These are phyloP conservation scores for Mormyrops attenuatus DNA, from an alignment of 2,797 vertebrate genomes.

Conservation along the genomic window DNA sequence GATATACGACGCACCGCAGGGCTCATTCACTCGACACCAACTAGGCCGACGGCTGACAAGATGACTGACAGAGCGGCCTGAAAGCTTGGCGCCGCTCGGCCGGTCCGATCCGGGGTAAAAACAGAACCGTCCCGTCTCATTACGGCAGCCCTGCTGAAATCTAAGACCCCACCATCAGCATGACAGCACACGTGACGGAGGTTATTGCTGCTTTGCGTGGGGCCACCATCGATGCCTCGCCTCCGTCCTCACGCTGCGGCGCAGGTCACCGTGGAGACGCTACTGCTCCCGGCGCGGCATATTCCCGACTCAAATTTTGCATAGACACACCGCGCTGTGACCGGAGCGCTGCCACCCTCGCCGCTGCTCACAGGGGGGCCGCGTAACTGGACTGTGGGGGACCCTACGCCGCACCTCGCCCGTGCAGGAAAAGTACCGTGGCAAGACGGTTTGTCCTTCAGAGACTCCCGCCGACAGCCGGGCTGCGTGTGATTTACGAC, in stretches of 20 bases:
- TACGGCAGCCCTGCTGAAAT: background rate
- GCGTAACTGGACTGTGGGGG: slow-evolving; percentile 50
- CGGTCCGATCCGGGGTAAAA: background rate
- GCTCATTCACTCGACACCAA: background rate
- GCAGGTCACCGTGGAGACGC: background rate
- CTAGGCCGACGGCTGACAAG: background rate
- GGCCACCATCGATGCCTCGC: background rate
- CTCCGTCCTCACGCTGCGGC: background rate
- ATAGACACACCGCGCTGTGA: slow-evolving; percentile 53
- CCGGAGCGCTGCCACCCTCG: slow-evolving; percentile 19
- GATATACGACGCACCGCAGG: background rate
- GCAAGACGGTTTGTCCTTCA: slow-evolving; percentile 57
- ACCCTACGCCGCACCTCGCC: background rate
- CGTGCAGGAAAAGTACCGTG: slow-evolving; percentile 29
- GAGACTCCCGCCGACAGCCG: slow-evolving; percentile 60
- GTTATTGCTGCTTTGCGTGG: slow-evolving; percentile 67
- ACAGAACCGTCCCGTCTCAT: background rate
- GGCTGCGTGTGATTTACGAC: slow-evolving; percentile 69
- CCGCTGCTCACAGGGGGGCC: slow-evolving; percentile 46
- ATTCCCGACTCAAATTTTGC: slow-evolving; percentile 36
- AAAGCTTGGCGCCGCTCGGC: background rate
- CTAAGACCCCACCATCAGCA: background rate
- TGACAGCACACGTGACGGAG: slow-evolving; percentile 22
- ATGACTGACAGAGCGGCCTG: background rate
- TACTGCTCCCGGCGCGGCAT: background rate